A percentile compares a stretch with the other conserved stretches of the same genome.
Evolutionary conservation across 2,113 vertebrate genomes (phyloP).

Genomic region (Lepus americanus): DNA sequence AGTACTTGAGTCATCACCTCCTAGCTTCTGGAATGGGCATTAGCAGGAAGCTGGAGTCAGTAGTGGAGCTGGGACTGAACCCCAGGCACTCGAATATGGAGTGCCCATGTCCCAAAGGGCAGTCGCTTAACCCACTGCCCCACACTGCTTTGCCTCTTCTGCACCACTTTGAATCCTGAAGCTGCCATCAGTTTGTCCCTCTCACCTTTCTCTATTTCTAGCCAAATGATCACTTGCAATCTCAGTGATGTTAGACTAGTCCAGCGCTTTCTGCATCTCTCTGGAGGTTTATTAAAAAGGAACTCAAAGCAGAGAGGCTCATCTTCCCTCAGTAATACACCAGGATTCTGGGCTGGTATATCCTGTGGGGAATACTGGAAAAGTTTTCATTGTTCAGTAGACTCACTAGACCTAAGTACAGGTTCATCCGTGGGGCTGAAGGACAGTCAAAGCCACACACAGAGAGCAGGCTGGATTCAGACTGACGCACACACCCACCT

Average conservation of each 20-base stretch:
- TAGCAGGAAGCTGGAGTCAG: too few species aligned
- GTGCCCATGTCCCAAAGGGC: too few species aligned
- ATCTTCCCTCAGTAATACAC: neutral
- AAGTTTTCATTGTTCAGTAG: neutral
- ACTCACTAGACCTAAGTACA: neutral
- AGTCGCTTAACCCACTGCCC: too few species aligned
- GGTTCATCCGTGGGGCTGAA: neutral
- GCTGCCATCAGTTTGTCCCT: neutral
- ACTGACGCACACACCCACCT: too few species aligned
- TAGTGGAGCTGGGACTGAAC: too few species aligned
- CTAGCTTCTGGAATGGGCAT: too few species aligned
- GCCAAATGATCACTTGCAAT: neutral
- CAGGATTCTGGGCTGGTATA: neutral
- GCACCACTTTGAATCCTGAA: neutral
- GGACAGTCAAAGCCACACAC: neutral
- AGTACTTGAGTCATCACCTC: too few species aligned
- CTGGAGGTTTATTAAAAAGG: conserved; percentile 19
- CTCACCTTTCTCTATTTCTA: neutral
- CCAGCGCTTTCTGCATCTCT: neutral
- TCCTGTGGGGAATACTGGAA: neutral
- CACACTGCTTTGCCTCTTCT: neutral
- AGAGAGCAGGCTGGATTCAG: neutral
- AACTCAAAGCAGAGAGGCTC: neutral
- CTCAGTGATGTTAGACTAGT: neutral
- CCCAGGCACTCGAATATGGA: too few species aligned